Base-by-base conservation (phyloP, 30 jellyfish, hydroid and myxozoan species). In the Catostylus mosaicus region DNA sequence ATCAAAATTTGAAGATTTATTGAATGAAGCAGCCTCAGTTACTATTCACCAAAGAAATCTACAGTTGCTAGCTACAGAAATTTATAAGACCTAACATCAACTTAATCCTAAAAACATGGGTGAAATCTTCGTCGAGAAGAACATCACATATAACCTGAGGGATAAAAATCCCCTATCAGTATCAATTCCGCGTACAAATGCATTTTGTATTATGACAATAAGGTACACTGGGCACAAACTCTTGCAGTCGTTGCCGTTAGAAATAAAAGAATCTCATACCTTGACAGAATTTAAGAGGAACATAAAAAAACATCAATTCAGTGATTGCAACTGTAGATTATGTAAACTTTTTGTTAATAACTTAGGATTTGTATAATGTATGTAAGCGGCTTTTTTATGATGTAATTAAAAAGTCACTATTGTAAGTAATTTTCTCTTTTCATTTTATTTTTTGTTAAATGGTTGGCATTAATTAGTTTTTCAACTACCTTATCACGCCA, bases 201-300 rank as follows among this genome's bases (percentile, higher is more conserved):
- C 70, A 22, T 56, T 8, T 56, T n/a, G 70, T 19, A 56, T 56
- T 7, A 22, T 8, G 70, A 27, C 33, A n/a, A 56, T 27, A 7
- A 12, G 34, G 33, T 56, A n/a, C 34, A 27, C 30, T 27, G 34
- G n/a, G n/a, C n/a, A n/a, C n/a, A n/a, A n/a, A n/a, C n/a, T n/a
- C n/a, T n/a, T n/a, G n/a, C n/a, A n/a, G 20, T 56, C 70, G 70
- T n/a, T 56, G 70, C 70, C 70, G 26, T 27, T 56, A 56, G 70
- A 56, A 56, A 56, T 56, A 56, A n/a, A 27, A 56, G 26, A 43
- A 16, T 16, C 54, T 43, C 54, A 43, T 43, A 43, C n/a, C n/a
- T n/a, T n/a, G n/a, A n/a, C n/a, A n/a, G n/a, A n/a, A n/a, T n/a
- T n/a, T n/a, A n/a, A n/a, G 54, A 43, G 54, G 54, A 43, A 43